Base-by-base conservation (phyloP, 2,888 invertebrate genomes). In the Lasioglossum morio region DNA sequence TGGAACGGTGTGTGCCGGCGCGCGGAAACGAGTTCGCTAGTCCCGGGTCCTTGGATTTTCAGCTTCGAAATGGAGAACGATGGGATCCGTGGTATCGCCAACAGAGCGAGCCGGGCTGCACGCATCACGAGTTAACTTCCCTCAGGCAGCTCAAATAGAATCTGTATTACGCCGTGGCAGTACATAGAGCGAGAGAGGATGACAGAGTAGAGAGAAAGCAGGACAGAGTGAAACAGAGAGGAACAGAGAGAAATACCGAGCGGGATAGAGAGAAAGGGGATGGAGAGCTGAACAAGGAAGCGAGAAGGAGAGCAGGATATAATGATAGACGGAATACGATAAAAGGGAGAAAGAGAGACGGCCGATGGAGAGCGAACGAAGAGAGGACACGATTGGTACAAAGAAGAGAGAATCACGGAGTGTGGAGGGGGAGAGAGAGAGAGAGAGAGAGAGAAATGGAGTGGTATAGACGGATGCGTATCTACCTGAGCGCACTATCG, bases 141-240 rank as follows among this genome's bases (percentile, higher is more conserved):
- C 94, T 92, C 92, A 94, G 95, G 94, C 94, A 92, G 92, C 93
- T 94, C 95, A 94, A 95, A 94, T 93, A 94, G 93, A 94, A 94
- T 94, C 94, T 93, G 93, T 92, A 94, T 94, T 94, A 94, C 93
- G 94, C 91, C 92, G 92, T 92, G 91, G 91, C 89, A 89, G 92
- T 92, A 93, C 91, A 94, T 91, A 93, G 37, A 84, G 73, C 77
- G 69, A 48, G 37, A 70, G 63, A 60, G 79, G 69, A 60, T 19
- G 84, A 72, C 34, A 12, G 74, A 48, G 63, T 12, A 72, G 48
- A 30, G 82, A 74, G 30, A 16, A 60, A 40, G 69, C 12, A 53
- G 40, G 27, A 74, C 70, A 19, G 57, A 60, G 53, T 19, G 72
- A 66, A 14, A 30, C 23, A 93, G 30, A 81, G 73, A 79, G 53